Base-by-base conservation (phyloP, 2,888 invertebrate species). In the Epistrophe eligans region DNA sequence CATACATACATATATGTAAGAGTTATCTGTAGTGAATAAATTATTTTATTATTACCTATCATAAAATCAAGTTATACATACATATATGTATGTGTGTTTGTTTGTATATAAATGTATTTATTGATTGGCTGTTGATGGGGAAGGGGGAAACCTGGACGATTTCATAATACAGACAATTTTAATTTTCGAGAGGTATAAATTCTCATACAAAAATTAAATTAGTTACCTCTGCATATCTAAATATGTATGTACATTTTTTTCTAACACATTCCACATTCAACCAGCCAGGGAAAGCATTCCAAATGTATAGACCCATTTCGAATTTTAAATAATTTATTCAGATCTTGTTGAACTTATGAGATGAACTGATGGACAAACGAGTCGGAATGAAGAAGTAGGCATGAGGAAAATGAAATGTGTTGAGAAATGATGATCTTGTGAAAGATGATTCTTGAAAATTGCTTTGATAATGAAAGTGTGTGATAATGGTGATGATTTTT, bases 271-370 rank as follows among this genome's bases (percentile, higher is more conserved):
- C 1, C 28, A 15, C 66, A 35, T 24, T 32, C 13, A 17, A 66
- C 15, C 8, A 38, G 17, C 1, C 11, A 38, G 38, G 58, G 17
- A 38, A 13, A 64, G 64, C 9, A 45, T 28, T 73, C 28, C n/a
- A 50, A 43, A 55, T 19, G 35, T 50, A 32, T 24, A 24, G 24
- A 24, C 24, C 24, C 17, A 73, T 74, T 79, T 76, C 6, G 43
- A 64, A 55, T 79, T 70, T 74, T 58, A 52, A 55, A 71, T 80
- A 76, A 80, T 77, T 81, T 85, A 85, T 77, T 77, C 77, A 70
- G 57, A 77, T 55, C 77, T 45, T 60, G 38, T 67, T 50, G 35
- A 19, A 32, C 32, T 32, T 7, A 32, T 32, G 48, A 19, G 35
- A 55, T 2, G 19, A 10, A 60, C 35, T 10, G 58, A 48, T 19